Percentiles rank a stretch among this genome's conserved stretches.
Conservation (phyloP, 2,113 vertebrate genomes). For the Empidonax alnorum region DNA sequence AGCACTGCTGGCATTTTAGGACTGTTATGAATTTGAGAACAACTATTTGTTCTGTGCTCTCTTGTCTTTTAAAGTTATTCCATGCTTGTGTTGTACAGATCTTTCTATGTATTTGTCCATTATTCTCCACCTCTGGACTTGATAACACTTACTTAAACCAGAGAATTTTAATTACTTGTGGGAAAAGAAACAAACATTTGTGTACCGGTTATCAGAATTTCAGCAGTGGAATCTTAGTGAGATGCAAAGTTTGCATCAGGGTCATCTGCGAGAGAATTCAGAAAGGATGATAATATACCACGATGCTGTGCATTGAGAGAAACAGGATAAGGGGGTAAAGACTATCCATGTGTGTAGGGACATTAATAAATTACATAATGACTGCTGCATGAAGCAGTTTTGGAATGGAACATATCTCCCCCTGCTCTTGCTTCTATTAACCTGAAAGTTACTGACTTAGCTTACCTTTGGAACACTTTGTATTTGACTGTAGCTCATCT, state of each 20-base stretch:
- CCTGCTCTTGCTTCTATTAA: conserved; percentile 23
- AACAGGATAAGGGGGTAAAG: conserved; percentile 5
- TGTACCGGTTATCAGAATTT: conserved; percentile 60
- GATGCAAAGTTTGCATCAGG: conserved; percentile 67
- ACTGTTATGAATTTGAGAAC: conserved; percentile 18
- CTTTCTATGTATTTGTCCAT: conserved; percentile 64
- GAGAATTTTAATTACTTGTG: conserved; percentile 73
- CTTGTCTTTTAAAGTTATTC: conserved; percentile 65
- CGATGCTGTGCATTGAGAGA: not conserved
- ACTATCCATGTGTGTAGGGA: not conserved
- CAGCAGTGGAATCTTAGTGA: conserved; percentile 53
- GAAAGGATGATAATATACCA: conserved; percentile 54
- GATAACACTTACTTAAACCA: conserved; percentile 68
- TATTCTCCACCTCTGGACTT: conserved; percentile 62
- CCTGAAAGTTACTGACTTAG: conserved; percentile 18
- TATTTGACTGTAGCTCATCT: not conserved
- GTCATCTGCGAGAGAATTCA: conserved; percentile 68
- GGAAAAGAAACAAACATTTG: conserved; percentile 64
- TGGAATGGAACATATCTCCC: not conserved
- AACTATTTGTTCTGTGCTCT: conserved; percentile 38
- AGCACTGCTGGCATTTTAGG: not conserved
- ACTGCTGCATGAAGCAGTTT: conserved; percentile 30
- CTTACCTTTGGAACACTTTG: conserved; percentile 1
- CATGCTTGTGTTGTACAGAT: conserved; percentile 44
- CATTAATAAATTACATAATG: conserved; percentile 57